phyloP scores from a whole-genome alignment of 2,113 vertebrate genomes.

The Sebastes schlegelii region DNA sequence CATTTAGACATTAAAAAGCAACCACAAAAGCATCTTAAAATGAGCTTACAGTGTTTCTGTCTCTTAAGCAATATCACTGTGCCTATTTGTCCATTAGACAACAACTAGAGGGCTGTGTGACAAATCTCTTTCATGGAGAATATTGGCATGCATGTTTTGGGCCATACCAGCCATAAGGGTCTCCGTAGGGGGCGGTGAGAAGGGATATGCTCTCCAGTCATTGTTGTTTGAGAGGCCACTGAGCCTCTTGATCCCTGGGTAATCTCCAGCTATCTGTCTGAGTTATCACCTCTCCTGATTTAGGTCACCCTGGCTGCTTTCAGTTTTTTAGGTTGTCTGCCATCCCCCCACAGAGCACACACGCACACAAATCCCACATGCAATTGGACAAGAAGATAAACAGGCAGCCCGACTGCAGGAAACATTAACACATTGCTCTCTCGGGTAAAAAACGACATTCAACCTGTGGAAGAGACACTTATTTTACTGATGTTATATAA shows the following conservation, averaged over 20 bases:
- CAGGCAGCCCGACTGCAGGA: neutral
- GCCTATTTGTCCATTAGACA: constrained; percentile 41
- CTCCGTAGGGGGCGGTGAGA: constrained; percentile 55
- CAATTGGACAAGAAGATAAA: constrained; percentile 48
- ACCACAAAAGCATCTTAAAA: constrained; percentile 58
- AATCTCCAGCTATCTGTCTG: constrained; percentile 80
- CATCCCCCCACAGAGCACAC: constrained; percentile 52
- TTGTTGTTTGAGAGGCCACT: constrained; percentile 79
- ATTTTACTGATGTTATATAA: constrained; percentile 11
- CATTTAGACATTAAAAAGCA: constrained; percentile 29
- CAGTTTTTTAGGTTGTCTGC: constrained; percentile 63
- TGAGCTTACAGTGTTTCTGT: constrained; percentile 38
- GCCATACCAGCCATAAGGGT: constrained; percentile 62
- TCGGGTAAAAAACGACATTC: neutral
- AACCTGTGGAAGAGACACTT: neutral
- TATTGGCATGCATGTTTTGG: constrained; percentile 47
- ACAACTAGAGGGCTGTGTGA: constrained; percentile 29
- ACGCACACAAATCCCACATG: constrained; percentile 44
- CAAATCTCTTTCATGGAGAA: constrained; percentile 51
- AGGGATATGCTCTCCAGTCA: constrained; percentile 65
- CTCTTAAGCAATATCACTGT: constrained; percentile 31
- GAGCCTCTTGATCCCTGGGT: constrained; percentile 81
- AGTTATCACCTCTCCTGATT: constrained; percentile 80
- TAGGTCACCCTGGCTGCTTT: constrained; percentile 77
- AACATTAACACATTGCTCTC: constrained; percentile 16